These are phyloP conservation scores for Poeciliopsis retropinna DNA, from an alignment of 2,113 vertebrate species.

Conservation along the genomic window DNA sequence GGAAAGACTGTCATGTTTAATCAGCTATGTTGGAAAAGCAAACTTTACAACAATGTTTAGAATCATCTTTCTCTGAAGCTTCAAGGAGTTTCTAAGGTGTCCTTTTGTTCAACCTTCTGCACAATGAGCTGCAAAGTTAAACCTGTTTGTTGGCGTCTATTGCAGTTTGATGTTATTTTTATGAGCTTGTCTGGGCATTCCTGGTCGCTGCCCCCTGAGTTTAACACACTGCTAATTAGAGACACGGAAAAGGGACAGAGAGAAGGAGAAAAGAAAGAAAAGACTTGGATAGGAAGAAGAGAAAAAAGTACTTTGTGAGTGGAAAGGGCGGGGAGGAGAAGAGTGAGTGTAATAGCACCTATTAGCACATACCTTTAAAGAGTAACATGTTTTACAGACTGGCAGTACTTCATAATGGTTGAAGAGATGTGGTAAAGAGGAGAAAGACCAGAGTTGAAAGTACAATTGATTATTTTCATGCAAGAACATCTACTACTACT, in stretches of 20 bases:
- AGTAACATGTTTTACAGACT: slow-evolving; percentile 71
- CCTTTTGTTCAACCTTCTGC: slow-evolving; percentile 6
- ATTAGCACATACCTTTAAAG: slow-evolving; percentile 76
- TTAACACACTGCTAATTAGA: slow-evolving; percentile 77
- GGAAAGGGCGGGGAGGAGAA: slow-evolving; percentile 59
- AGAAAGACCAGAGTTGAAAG: not conserved
- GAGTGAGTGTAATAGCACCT: slow-evolving; percentile 70
- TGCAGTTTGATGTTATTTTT: slow-evolving; percentile 69
- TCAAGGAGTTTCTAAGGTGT: not conserved
- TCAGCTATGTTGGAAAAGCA: not conserved
- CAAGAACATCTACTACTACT: too few species aligned
- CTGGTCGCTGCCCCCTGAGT: slow-evolving; percentile 56
- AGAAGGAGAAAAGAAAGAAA: slow-evolving; percentile 11
- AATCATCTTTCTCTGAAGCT: not conserved
- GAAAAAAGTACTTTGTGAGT: slow-evolving; percentile 52
- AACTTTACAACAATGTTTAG: not conserved
- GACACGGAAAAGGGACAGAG: slow-evolving; percentile 39
- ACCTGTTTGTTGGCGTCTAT: slow-evolving; percentile 56
- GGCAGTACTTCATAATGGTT: slow-evolving; percentile 46
- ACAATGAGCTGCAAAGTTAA: slow-evolving; percentile 23
- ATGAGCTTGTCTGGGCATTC: slow-evolving; percentile 73
- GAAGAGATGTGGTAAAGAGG: slow-evolving; percentile 15
- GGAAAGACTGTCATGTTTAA: not conserved
- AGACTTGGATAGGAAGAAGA: slow-evolving; percentile 25
- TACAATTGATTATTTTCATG: too few species aligned